Evolutionary conservation across 2,888 invertebrate genomes (phyloP).

Genomic region (Leucoma salicis): DNA sequence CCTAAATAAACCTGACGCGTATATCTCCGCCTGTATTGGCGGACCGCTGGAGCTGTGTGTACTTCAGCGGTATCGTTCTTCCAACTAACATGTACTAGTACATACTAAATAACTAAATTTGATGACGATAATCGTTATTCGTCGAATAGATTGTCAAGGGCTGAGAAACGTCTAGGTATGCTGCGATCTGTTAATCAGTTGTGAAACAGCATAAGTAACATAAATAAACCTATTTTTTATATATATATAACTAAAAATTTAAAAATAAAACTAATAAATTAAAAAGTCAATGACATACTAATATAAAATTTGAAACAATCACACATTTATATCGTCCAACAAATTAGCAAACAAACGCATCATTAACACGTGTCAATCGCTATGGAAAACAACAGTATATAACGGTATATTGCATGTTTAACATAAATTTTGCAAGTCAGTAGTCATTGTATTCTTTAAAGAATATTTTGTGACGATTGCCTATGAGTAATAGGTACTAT

Average conservation of each 20-base stretch:
- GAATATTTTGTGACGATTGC: not conserved
- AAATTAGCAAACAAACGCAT: slow-evolving; percentile 33
- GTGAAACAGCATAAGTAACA: too few relatives aligned
- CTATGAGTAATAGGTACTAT: slow-evolving; percentile 4
- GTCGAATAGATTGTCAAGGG: too few relatives aligned
- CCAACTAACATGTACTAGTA: too few relatives aligned
- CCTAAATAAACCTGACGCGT: too few relatives aligned
- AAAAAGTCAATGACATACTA: slow-evolving; percentile 5
- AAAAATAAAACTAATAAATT: not conserved
- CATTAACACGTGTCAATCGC: slow-evolving; percentile 16
- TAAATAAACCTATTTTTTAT: too few relatives aligned
- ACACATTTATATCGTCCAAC: slow-evolving; percentile 8
- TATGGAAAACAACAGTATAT: slow-evolving; percentile 20
- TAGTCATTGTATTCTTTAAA: slow-evolving; percentile 7
- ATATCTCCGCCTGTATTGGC: too few relatives aligned
- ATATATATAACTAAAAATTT: not conserved
- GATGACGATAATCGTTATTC: too few relatives aligned
- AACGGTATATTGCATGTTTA: slow-evolving; percentile 16
- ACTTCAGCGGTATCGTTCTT: too few relatives aligned
- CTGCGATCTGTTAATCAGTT: too few relatives aligned
- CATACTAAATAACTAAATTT: too few relatives aligned
- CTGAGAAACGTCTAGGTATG: too few relatives aligned
- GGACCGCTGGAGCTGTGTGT: too few relatives aligned
- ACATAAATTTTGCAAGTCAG: slow-evolving; percentile 15
- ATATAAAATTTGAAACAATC: slow-evolving; percentile 5